Percentiles rank a stretch among this genome's conserved stretches.
Evolutionary conservation across 2,888 invertebrate genomes (phyloP).

Genomic region (Conops quadrifasciatus): DNA sequence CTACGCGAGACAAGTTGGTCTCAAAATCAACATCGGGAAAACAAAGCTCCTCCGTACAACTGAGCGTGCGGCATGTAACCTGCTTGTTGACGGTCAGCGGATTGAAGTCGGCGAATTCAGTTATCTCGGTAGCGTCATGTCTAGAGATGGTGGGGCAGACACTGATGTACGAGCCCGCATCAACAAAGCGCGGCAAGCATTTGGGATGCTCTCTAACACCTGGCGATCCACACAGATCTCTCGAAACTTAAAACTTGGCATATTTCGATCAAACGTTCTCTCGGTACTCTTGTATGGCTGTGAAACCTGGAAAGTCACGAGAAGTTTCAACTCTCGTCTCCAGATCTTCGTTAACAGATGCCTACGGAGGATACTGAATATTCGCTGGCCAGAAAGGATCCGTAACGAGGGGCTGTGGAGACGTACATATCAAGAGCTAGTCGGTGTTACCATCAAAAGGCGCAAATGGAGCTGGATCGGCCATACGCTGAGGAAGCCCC

Average conservation of each 20-base stretch:
- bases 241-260: not conserved
- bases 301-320: not conserved
- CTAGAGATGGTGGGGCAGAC: not conserved
- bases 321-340: not conserved
- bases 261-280: not conserved
- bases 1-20: not conserved
- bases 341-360: not conserved
- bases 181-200: not conserved
- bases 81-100: not conserved
- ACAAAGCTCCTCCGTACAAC: not conserved
- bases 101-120: not conserved
- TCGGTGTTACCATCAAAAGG: not conserved
- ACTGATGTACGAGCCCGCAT: not conserved
- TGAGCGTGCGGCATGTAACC: not conserved
- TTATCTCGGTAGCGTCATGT: not conserved
- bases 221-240: not conserved
- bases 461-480: not conserved
- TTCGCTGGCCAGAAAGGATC: not conserved
- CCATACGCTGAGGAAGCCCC: not conserved
- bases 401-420: not conserved
- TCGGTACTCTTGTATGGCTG: slow-evolving; percentile 1
- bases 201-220: not conserved
- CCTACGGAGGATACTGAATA: not conserved
- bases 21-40: not conserved
- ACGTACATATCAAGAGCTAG: not conserved